Evolutionary conservation across 2,113 vertebrate genomes (phyloP).

Genomic region (Donacobius atricapilla): DNA sequence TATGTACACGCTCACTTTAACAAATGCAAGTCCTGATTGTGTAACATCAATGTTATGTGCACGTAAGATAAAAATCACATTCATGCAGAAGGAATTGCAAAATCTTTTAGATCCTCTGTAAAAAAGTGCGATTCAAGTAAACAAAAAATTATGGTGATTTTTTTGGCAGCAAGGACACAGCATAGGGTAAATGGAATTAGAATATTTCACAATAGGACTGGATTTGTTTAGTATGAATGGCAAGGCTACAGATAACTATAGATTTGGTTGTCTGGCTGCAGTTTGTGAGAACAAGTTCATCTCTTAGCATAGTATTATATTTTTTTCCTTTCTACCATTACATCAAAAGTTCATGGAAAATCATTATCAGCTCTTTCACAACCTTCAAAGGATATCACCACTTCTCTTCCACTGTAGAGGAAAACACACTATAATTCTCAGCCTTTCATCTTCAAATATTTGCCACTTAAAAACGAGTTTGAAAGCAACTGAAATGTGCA

Average conservation of each 20-base stretch:
- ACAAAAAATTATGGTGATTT: neutral
- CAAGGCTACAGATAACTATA: neutral
- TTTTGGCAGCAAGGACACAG: accelerated
- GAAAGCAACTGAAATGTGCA: neutral
- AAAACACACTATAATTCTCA: neutral
- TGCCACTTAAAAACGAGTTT: constrained; percentile 30
- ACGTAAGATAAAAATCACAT: neutral
- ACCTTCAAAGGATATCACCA: neutral
- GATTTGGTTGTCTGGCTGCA: neutral
- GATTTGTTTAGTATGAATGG: neutral
- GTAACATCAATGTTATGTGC: accelerated
- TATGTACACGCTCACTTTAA: accelerated
- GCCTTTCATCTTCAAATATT: constrained; percentile 37
- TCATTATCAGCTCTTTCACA: constrained; percentile 7
- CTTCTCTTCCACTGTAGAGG: neutral
- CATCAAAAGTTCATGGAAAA: constrained; percentile 39
- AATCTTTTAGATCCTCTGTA: neutral
- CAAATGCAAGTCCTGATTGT: neutral
- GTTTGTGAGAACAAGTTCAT: neutral
- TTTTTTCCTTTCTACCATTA: neutral
- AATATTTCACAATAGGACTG: neutral
- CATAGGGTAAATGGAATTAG: neutral
- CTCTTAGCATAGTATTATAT: neutral
- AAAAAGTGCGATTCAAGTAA: neutral
- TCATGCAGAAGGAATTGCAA: accelerated